Percentiles rank a stretch among this genome's conserved stretches.
phyloP scores from a whole-genome alignment of 2,888 invertebrate species.

The Loripinus fragilis region DNA sequence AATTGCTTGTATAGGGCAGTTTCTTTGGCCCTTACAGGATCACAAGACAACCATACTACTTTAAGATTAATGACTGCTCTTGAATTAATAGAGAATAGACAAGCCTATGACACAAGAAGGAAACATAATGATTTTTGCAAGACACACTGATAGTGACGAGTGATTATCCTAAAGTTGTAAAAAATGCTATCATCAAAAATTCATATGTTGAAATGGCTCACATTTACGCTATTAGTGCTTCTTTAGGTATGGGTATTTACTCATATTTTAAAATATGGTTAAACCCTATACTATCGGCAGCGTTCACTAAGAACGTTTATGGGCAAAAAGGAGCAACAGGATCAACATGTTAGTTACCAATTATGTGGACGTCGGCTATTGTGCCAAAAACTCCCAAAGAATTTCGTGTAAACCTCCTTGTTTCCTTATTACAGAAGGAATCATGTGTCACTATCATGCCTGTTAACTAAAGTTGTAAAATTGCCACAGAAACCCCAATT shows the following conservation, averaged over 20 bases:
- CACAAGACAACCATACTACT: neutral
- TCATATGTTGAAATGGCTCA: constrained; percentile 17
- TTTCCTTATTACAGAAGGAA: too few relatives aligned
- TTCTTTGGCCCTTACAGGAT: neutral
- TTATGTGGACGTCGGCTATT: neutral
- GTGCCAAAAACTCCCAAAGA: neutral
- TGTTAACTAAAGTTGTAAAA: too few relatives aligned
- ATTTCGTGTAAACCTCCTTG: neutral
- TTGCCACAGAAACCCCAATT: too few relatives aligned
- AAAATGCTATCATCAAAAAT: neutral
- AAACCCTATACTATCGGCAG: neutral
- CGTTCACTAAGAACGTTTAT: neutral
- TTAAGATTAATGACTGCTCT: neutral
- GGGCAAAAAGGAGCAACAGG: neutral
- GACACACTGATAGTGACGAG: constrained; percentile 15
- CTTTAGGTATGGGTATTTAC: constrained; percentile 1
- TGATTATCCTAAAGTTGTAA: neutral
- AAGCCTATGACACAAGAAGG: constrained; percentile 3
- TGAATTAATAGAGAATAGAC: constrained; percentile 3
- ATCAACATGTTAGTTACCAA: neutral
- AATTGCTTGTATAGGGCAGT: constrained; percentile 20
- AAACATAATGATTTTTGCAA: constrained; percentile 19
- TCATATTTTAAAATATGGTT: constrained; percentile 17
- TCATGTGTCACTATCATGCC: too few relatives aligned
- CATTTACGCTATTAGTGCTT: constrained; percentile 21